These are phyloP conservation scores for Melanotaenia maccullochi DNA, from an alignment of 2,797 vertebrate species.

Conservation along the genomic window DNA sequence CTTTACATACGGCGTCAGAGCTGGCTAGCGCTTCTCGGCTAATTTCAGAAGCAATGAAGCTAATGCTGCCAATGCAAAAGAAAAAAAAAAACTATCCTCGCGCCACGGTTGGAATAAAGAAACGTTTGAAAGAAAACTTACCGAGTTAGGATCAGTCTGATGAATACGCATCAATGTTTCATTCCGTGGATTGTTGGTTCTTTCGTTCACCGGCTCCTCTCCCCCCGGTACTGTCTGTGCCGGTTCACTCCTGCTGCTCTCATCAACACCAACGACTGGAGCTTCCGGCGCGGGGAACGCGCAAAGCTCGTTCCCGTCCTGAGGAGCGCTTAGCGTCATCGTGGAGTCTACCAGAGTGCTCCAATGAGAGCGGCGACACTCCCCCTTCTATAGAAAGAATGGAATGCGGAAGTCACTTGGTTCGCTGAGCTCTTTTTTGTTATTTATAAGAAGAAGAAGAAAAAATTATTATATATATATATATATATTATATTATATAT, in stretches of 20 bases:
- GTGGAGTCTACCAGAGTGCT: too few relatives aligned
- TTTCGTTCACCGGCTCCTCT: constrained; percentile 39
- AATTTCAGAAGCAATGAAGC: constrained; percentile 33
- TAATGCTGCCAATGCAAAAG: constrained; percentile 2
- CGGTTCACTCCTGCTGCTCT: constrained; percentile 60
- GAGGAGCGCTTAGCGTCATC: too few relatives aligned
- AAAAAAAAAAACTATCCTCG: neutral
- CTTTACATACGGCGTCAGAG: constrained; percentile 24
- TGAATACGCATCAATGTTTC: constrained; percentile 3
- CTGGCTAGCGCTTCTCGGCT: constrained; percentile 42
- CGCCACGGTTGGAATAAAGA: neutral
- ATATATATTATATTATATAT: too few relatives aligned
- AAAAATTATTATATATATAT: too few relatives aligned
- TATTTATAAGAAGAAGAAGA: too few relatives aligned
- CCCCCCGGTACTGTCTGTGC: constrained; percentile 47
- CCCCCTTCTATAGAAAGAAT: too few relatives aligned
- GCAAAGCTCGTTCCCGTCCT: neutral
- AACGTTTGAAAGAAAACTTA: constrained; percentile 4
- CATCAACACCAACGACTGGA: constrained; percentile 32
- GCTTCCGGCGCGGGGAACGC: constrained; percentile 65
- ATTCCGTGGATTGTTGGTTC: constrained; percentile 28
- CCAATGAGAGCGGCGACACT: too few relatives aligned
- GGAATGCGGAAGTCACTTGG: too few relatives aligned
- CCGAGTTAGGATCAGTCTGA: neutral
- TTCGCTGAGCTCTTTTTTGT: too few relatives aligned